Evolutionary conservation across 2,113 vertebrate species (phyloP).

Genomic region (Vulpes ferrilata): DNA sequence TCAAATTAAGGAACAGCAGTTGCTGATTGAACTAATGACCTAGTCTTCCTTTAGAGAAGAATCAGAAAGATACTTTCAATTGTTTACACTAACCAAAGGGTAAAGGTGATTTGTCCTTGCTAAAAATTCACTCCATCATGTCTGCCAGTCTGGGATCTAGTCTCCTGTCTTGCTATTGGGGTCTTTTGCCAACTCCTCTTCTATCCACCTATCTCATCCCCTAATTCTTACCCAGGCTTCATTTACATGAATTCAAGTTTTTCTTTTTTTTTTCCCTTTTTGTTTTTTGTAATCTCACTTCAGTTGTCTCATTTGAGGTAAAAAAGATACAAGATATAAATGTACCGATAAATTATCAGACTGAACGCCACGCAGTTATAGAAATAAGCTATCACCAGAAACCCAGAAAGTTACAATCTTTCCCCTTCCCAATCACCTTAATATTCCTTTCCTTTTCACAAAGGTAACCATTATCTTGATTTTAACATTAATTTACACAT

Average conservation of each 20-base stretch:
- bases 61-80: background rate
- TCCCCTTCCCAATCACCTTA: background rate
- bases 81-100: background rate
- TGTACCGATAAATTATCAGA: background rate
- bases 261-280: no score
- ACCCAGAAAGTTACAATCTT: background rate
- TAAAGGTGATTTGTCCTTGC: background rate
- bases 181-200: background rate
- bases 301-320: background rate
- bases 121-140: fast-evolving
- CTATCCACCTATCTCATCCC: no score
- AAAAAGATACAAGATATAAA: background rate
- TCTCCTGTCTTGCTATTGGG: no score
- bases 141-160: background rate
- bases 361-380: background rate
- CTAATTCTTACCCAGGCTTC: background rate
- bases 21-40: background rate
- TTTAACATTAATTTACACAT: background rate
- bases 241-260: background rate
- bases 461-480: background rate
- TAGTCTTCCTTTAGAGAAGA: background rate
- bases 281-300: background rate
- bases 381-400: background rate
- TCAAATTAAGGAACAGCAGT: background rate
- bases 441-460: background rate